Evolutionary conservation across 2,113 vertebrate genomes (phyloP).

Genomic region (Xenopus tropicalis): DNA sequence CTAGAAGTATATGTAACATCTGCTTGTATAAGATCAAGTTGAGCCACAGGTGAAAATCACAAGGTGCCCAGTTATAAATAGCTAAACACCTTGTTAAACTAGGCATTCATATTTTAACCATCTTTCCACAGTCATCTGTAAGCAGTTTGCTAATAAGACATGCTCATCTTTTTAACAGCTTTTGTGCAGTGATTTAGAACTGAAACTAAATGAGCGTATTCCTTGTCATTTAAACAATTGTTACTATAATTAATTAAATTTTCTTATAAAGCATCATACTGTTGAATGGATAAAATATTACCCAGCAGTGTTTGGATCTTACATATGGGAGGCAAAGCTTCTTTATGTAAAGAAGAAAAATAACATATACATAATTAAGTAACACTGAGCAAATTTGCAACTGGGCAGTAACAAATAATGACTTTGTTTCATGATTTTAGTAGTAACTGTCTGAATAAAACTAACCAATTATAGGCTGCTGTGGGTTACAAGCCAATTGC

Average conservation of each 20-base stretch:
- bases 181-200: constrained; percentile 12
- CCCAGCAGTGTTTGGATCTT: no score
- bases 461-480: no score
- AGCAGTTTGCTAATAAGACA: constrained; percentile 33
- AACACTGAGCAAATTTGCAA: no score
- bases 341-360: no score
- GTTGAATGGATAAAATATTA: no score
- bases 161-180: constrained; percentile 8
- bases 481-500: no score
- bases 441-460: no score
- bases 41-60: constrained; percentile 46
- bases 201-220: background rate
- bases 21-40: constrained; percentile 47
- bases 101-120: constrained; percentile 49
- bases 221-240: background rate
- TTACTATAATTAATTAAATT: background rate
- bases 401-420: no score
- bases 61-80: constrained; percentile 45
- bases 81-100: constrained; percentile 46
- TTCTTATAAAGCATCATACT: no score
- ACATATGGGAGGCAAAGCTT: no score
- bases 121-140: constrained; percentile 35
- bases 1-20: constrained; percentile 49
- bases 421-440: no score
- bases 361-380: no score